Conservation (phyloP, 2,797 vertebrate genomes). For the Chaetophractus vellerosus region DNA sequence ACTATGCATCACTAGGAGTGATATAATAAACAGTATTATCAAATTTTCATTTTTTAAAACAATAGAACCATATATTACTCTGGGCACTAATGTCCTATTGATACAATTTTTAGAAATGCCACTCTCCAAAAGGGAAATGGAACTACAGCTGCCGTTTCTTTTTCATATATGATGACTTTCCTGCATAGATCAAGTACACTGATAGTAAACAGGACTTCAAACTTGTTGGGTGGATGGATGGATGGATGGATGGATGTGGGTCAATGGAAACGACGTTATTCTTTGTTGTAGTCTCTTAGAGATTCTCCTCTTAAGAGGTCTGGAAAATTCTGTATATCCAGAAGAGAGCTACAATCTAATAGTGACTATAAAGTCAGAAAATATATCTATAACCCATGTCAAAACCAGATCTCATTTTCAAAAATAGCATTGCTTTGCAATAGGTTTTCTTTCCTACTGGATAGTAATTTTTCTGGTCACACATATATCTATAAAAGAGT, state of each 20-base stretch:
- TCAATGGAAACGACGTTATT: not conserved
- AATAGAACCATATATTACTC: not conserved
- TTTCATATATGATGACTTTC: not conserved
- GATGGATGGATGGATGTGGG: not conserved
- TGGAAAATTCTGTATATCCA: not conserved
- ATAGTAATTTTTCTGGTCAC: conserved; percentile 37
- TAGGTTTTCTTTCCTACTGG: not conserved
- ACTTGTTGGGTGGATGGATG: not conserved
- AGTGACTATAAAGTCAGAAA: not conserved
- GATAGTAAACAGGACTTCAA: not conserved
- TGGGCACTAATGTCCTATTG: not conserved
- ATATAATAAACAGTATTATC: not conserved
- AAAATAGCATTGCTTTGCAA: not conserved
- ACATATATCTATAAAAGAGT: conserved; percentile 58
- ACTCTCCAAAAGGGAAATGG: not conserved
- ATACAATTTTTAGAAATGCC: not conserved
- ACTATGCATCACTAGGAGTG: not conserved
- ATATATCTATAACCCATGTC: not conserved
- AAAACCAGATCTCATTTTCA: not conserved
- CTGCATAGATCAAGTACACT: not conserved
- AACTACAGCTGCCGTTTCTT: not conserved
- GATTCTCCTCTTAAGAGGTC: not conserved
- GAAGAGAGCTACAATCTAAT: not conserved
- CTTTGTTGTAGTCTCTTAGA: not conserved
- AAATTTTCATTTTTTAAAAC: not conserved